Conservation (phyloP, 35 echinoderm and acorn worm genomes). For the Strongylocentrotus purpuratus region DNA sequence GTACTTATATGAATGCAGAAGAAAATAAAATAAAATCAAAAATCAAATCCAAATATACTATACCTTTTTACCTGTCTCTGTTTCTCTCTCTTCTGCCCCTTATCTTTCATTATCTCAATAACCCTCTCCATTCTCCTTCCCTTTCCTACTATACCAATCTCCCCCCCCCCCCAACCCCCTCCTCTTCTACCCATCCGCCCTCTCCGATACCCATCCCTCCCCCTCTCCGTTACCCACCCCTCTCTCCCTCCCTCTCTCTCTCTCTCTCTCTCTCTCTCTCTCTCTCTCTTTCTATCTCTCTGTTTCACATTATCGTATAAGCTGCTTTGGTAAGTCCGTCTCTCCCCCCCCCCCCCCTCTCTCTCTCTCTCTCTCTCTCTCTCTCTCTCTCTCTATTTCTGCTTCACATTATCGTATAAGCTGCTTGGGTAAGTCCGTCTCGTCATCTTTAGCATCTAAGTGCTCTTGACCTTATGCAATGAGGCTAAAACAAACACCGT, state of each 20-base stretch:
- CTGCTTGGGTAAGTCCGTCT: not conserved
- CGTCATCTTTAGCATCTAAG: constrained; percentile 10
- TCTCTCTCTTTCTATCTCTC: too few relatives aligned
- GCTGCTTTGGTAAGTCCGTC: not conserved
- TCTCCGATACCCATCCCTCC: not conserved
- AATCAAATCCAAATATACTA: too few relatives aligned
- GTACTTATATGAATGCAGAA: too few relatives aligned
- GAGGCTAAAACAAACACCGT: not conserved
- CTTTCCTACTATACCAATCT: too few relatives aligned
- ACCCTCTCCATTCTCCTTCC: too few relatives aligned
- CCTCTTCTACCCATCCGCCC: not conserved
- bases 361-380: too few relatives aligned
- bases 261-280: not conserved
- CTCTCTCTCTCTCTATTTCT: too few relatives aligned
- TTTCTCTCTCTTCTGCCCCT: not conserved
- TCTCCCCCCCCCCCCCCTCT: too few relatives aligned
- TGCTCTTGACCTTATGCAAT: not conserved
- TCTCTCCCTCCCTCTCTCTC: not conserved
- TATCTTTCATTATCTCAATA: too few relatives aligned
- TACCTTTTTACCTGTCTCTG: not conserved
- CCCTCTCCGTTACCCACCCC: too few relatives aligned
- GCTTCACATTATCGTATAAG: not conserved
- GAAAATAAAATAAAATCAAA: too few relatives aligned
- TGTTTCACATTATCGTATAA: not conserved
- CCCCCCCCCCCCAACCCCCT: too few relatives aligned